Percentiles rank a stretch among this genome's conserved stretches.
phyloP scores from a whole-genome alignment of 2,888 invertebrate species.

The Dicyrtomina minuta region DNA sequence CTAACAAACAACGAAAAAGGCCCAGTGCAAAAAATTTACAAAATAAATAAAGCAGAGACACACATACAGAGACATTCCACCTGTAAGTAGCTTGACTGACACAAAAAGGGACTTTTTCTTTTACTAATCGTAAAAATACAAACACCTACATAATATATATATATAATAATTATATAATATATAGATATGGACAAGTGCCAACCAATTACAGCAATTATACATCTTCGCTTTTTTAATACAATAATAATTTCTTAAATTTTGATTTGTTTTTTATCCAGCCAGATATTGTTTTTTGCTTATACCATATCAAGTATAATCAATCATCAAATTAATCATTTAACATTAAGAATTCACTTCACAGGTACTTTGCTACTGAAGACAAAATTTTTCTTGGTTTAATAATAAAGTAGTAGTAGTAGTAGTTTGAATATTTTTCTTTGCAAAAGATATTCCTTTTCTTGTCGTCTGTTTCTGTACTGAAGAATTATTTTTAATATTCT shows the following conservation, averaged over 20 bases:
- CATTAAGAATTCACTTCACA: slow-evolving; percentile 18
- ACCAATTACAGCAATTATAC: slow-evolving; percentile 22
- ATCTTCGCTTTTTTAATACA: slow-evolving; percentile 31
- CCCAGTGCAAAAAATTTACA: too few species aligned
- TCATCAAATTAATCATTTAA: slow-evolving; percentile 10
- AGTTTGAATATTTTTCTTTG: slow-evolving; percentile 1
- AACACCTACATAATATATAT: too few species aligned
- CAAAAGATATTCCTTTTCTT: background rate
- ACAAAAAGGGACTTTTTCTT: too few species aligned
- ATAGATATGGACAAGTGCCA: slow-evolving; percentile 6
- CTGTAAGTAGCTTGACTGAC: too few species aligned
- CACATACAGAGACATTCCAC: too few species aligned
- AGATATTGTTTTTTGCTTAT: slow-evolving; percentile 5
- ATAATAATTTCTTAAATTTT: slow-evolving; percentile 16
- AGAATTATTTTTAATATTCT: background rate
- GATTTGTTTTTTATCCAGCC: slow-evolving; percentile 28
- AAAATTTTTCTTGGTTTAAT: too few species aligned
- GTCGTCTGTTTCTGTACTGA: too few species aligned
- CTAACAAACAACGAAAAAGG: too few species aligned
- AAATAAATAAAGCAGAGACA: too few species aligned
- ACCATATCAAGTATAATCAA: slow-evolving; percentile 16
- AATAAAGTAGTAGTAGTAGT: slow-evolving; percentile 8
- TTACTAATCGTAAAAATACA: too few species aligned
- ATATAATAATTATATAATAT: too few species aligned
- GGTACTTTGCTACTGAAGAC: slow-evolving; percentile 24